Evolutionary conservation across 2,113 vertebrate genomes (phyloP).

Genomic region (Rutilus rutilus): DNA sequence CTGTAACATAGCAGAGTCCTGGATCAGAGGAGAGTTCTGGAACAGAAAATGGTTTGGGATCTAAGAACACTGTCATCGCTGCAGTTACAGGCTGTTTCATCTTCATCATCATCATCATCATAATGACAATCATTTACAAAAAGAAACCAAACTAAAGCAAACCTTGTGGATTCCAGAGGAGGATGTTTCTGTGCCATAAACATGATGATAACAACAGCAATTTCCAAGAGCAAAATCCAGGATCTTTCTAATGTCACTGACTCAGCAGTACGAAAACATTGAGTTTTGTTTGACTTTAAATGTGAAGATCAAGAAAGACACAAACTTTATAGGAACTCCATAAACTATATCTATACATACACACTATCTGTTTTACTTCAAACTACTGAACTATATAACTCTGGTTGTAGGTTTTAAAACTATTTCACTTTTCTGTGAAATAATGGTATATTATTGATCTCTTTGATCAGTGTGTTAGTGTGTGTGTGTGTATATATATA

Average conservation of each 20-base stretch:
- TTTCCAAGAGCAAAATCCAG: too few relatives aligned
- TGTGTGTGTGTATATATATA: too few relatives aligned
- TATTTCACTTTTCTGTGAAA: too few relatives aligned
- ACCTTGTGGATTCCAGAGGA: not conserved
- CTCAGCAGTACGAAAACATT: not conserved
- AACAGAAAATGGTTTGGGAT: not conserved
- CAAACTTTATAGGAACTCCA: not conserved
- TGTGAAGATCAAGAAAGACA: not conserved
- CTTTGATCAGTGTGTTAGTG: too few relatives aligned
- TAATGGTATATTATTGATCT: too few relatives aligned
- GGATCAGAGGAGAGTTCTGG: too few relatives aligned
- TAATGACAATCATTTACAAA: not conserved
- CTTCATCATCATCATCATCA: not conserved
- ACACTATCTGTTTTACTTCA: not conserved
- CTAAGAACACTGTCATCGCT: not conserved
- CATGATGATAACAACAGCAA: not conserved
- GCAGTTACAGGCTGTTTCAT: too few relatives aligned
- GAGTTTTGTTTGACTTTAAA: not conserved
- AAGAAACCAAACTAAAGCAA: not conserved
- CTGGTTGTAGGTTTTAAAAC: too few relatives aligned
- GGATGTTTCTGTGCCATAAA: not conserved
- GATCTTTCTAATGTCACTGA: not conserved
- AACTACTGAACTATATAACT: not conserved
- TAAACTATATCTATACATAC: not conserved
- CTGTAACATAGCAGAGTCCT: too few relatives aligned